Percentiles rank a stretch among this genome's conserved stretches.
These are phyloP conservation scores for Cercocebus atys DNA, from an alignment of 2,113 vertebrate species.

Conservation along the genomic window DNA sequence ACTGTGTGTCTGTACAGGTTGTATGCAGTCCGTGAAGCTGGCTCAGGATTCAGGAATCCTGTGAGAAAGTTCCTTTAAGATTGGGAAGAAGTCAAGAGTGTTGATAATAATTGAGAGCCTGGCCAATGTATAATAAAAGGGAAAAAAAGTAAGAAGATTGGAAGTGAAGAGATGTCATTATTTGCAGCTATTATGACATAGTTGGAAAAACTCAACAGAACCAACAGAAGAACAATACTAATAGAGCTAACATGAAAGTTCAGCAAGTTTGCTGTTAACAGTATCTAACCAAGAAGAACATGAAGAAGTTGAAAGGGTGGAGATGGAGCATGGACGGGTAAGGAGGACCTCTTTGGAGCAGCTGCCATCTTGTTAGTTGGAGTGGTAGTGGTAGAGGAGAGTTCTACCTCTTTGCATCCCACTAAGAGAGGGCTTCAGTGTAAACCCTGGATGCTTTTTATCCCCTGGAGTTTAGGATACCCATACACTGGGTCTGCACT, in stretches of 20 bases:
- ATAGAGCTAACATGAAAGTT: not conserved
- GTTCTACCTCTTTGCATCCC: not conserved
- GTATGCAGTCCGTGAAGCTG: not conserved
- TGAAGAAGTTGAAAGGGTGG: not conserved
- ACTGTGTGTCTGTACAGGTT: not conserved
- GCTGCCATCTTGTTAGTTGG: not conserved
- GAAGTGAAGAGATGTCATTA: not conserved
- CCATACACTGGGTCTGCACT: not conserved
- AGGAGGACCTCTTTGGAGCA: not conserved
- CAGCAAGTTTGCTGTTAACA: not conserved
- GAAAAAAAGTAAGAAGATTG: not conserved
- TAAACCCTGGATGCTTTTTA: not conserved
- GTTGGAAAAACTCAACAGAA: not conserved
- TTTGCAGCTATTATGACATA: not conserved
- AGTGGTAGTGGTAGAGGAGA: not conserved
- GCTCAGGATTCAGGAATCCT: not conserved
- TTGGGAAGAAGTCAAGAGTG: not conserved
- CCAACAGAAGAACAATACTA: not conserved
- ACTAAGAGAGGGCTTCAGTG: not conserved
- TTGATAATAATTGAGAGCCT: not conserved
- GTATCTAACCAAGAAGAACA: not conserved
- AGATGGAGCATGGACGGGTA: not conserved
- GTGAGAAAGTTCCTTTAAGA: not conserved
- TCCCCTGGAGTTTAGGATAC: not conserved
- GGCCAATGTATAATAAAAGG: not conserved